A percentile compares a stretch with the other conserved stretches of the same genome.
These are phyloP conservation scores for Bradypodion ventrale DNA, from an alignment of 2,797 vertebrate species.

Conservation along the genomic window DNA sequence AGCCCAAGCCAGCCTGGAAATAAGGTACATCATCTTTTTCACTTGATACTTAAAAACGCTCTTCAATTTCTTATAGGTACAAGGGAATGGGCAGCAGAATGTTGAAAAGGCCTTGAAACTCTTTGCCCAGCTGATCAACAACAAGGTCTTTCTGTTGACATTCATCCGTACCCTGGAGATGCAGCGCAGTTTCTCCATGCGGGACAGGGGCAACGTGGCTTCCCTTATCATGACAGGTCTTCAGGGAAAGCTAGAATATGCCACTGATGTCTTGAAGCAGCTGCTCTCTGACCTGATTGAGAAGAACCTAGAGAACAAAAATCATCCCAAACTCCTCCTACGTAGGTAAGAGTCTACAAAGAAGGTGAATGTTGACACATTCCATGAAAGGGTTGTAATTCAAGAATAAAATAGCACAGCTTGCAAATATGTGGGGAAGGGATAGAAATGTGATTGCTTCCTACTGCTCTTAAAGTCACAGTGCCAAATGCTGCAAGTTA, in stretches of 20 bases:
- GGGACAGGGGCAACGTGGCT: slow-evolving; percentile 95
- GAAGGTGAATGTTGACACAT: accelerated
- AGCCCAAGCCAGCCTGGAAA: background rate
- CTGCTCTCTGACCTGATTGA: slow-evolving; percentile 96
- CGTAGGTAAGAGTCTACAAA: slow-evolving; percentile 79
- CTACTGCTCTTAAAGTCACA: background rate
- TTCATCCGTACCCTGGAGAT: slow-evolving; percentile 95
- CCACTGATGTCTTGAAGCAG: slow-evolving; percentile 96
- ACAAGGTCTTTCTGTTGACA: slow-evolving; percentile 96
- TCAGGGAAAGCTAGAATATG: slow-evolving; percentile 93
- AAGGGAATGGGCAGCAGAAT: slow-evolving; percentile 92
- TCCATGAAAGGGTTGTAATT: background rate
- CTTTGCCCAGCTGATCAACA: slow-evolving; percentile 97
- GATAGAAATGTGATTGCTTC: background rate
- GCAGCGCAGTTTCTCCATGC: slow-evolving; percentile 98
- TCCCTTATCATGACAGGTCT: slow-evolving; percentile 98
- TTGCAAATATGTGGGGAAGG: background rate
- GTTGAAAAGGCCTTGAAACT: slow-evolving; percentile 97
- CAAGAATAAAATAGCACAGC: background rate
- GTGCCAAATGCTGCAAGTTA: background rate
- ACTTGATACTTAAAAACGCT: background rate
- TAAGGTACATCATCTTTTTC: background rate
- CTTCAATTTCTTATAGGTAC: slow-evolving; percentile 79
- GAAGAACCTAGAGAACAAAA: slow-evolving; percentile 98
- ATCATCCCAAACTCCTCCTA: slow-evolving; percentile 95